Conservation (phyloP, 1,140 invertebrate genomes). For the Latrodectus geometricus region DNA sequence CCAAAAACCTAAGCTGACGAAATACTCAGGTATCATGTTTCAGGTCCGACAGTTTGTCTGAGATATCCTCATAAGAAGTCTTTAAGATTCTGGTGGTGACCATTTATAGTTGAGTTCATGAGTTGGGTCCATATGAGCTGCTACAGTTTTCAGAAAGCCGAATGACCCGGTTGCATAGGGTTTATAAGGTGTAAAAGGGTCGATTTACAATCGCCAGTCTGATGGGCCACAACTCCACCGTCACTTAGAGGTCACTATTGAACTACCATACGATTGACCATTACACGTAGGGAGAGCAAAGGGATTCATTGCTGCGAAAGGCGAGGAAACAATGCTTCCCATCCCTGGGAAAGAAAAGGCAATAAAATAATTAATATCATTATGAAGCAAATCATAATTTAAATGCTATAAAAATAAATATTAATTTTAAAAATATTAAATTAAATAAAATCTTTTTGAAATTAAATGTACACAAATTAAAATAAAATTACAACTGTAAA, state of each 20-base stretch:
- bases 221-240: conserved; percentile 65
- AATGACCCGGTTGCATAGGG: background rate
- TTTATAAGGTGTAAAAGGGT: background rate
- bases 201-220: conserved; percentile 55
- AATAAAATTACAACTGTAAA: no score
- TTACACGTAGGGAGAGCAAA: conserved; percentile 90
- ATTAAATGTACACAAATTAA: no score
- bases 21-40: no score
- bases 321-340: conserved; percentile 83
- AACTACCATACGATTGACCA: conserved; percentile 84
- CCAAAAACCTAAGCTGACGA: no score
- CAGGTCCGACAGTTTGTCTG: no score
- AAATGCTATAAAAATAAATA: no score
- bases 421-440: no score
- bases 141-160: background rate
- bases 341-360: conserved; percentile 71
- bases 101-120: no score
- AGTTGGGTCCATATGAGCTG: background rate
- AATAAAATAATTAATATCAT: background rate
- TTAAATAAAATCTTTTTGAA: no score
- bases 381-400: background rate
- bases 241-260: conserved; percentile 79
- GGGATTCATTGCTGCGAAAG: conserved; percentile 87
- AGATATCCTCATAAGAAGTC: no score
- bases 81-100: no score